A percentile compares a stretch with the other conserved stretches of the same genome.
Evolutionary conservation across 2,797 vertebrate species (phyloP).

Genomic region (Tangara arthus): DNA sequence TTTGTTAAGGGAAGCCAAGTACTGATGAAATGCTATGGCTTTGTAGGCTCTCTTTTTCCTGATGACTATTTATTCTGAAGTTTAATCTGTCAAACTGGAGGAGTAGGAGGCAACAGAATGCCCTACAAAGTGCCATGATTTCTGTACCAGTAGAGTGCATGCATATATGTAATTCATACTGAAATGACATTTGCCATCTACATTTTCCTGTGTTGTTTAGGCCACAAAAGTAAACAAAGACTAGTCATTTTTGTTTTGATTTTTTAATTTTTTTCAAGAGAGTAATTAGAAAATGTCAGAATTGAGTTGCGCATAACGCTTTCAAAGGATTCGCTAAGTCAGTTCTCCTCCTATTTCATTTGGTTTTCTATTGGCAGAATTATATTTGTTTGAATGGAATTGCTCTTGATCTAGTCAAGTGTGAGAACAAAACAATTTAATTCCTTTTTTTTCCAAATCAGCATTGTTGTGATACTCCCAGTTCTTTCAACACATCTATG

Average conservation of each 20-base stretch:
- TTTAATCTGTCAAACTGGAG: background rate
- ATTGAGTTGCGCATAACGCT: background rate
- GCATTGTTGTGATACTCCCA: background rate
- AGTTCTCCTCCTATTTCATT: background rate
- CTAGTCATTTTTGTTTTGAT: background rate
- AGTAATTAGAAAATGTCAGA: background rate
- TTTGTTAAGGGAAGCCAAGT: background rate
- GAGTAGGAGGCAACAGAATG: background rate
- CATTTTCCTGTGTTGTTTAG: background rate
- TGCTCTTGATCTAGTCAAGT: background rate
- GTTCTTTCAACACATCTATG: background rate
- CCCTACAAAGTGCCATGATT: background rate
- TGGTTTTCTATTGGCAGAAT: background rate
- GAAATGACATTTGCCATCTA: background rate
- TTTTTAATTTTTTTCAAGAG: background rate
- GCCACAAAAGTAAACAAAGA: background rate
- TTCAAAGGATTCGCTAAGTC: background rate
- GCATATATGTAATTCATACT: background rate
- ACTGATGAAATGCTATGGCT: background rate
- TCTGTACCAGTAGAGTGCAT: background rate
- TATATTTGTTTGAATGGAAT: background rate
- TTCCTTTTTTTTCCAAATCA: background rate
- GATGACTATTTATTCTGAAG: background rate
- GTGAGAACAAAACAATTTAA: background rate
- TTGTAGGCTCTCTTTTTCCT: background rate